Conservation (phyloP, 2,888 invertebrate species). For the Agonum fuliginosum region DNA sequence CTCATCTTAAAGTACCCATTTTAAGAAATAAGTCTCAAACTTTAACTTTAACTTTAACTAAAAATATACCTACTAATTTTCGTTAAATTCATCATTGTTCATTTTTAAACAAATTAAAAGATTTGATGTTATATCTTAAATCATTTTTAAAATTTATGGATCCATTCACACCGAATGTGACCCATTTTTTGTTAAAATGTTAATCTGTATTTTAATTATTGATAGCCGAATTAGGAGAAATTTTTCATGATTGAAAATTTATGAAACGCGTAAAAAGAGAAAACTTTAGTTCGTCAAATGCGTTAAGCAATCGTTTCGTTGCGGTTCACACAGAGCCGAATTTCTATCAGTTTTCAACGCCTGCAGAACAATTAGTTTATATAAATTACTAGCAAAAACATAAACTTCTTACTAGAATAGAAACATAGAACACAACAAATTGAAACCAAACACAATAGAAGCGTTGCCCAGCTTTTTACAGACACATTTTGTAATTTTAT, state of each 20-base stretch:
- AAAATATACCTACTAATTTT: no score
- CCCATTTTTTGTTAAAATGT: slow-evolving; percentile 6
- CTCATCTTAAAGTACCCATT: no score
- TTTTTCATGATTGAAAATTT: slow-evolving; percentile 25
- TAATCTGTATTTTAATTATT: slow-evolving; percentile 1
- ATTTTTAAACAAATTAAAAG: no score
- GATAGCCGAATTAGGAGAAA: slow-evolving; percentile 6
- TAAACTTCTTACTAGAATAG: no score
- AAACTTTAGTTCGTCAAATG: slow-evolving; percentile 12
- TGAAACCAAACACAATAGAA: no score
- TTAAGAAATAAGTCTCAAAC: no score
- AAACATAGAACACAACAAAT: neutral
- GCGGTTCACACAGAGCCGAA: slow-evolving; percentile 9
- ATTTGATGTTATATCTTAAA: no score
- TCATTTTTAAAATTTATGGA: neutral
- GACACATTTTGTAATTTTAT: no score
- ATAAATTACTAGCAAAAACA: neutral
- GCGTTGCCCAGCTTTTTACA: no score
- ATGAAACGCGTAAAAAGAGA: slow-evolving; percentile 35
- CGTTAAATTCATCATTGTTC: no score
- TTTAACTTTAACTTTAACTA: no score
- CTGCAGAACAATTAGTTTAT: neutral
- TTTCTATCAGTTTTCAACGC: neutral
- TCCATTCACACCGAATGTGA: slow-evolving; percentile 2
- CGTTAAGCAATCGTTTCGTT: slow-evolving; percentile 25